Conservation (phyloP, 2,113 vertebrate genomes). For the Peromyscus leucopus region DNA sequence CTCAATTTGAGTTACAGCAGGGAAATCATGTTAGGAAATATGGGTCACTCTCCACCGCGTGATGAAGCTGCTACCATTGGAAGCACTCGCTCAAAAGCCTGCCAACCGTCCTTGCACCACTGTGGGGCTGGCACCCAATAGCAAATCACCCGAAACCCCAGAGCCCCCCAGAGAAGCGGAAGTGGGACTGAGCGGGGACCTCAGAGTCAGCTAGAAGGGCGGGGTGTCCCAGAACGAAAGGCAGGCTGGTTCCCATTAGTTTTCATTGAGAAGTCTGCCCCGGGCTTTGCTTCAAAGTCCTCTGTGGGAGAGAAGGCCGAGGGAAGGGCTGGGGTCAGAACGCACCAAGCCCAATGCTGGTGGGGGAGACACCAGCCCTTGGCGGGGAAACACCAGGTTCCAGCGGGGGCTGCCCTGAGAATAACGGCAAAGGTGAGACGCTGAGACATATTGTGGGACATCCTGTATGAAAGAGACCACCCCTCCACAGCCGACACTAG, state of each 20-base stretch:
- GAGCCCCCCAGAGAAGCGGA: background rate
- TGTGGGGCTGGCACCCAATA: background rate
- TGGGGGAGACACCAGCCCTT: rapidly evolving
- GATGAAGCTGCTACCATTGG: constrained; percentile 87
- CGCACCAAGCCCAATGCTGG: background rate
- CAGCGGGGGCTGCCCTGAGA: rapidly evolving
- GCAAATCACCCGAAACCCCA: constrained; percentile 23
- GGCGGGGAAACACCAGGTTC: background rate
- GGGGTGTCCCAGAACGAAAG: background rate
- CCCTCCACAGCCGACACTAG: rapidly evolving
- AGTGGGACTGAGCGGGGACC: background rate
- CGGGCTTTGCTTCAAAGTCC: constrained; percentile 39
- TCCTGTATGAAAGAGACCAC: background rate
- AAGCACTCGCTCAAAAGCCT: constrained; percentile 79
- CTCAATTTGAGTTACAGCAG: constrained; percentile 89
- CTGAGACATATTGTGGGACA: rapidly evolving
- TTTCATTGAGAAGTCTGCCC: background rate
- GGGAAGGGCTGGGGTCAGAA: background rate
- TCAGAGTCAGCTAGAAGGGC: background rate
- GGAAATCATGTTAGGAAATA: constrained; percentile 90
- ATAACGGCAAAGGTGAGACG: background rate
- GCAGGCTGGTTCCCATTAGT: background rate
- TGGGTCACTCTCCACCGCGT: constrained; percentile 87
- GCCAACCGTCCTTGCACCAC: constrained; percentile 48
- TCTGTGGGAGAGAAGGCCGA: background rate